These are phyloP conservation scores for Antheraea pernyi DNA, from an alignment of 1,140 invertebrate species.

Conservation along the genomic window DNA sequence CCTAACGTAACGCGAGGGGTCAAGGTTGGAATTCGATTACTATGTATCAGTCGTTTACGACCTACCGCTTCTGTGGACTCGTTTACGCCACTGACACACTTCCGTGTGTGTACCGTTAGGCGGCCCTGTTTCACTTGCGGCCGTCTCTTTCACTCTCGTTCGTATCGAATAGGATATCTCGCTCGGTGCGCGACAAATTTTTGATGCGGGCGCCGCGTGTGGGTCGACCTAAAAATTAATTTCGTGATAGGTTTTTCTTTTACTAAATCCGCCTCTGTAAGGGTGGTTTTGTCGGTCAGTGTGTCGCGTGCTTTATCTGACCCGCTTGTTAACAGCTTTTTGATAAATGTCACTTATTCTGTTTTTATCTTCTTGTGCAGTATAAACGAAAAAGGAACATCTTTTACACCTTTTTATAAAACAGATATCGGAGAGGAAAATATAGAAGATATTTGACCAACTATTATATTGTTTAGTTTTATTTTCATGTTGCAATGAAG, in stretches of 20 bases:
- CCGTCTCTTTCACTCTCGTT: conserved; percentile 72
- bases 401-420: no score
- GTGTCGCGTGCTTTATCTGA: conserved; percentile 37
- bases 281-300: conserved; percentile 43
- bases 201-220: conserved; percentile 69
- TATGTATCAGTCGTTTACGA: conserved; percentile 39
- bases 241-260: conserved; percentile 72
- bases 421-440: no score
- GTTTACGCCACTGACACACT: conserved; percentile 76
- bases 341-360: not conserved
- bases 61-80: conserved; percentile 35
- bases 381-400: no score
- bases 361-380: not conserved
- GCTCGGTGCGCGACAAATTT: conserved; percentile 67
- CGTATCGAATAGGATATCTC: conserved; percentile 43
- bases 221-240: conserved; percentile 70
- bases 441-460: no score
- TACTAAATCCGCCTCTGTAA: conserved; percentile 39
- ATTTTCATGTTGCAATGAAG: no score
- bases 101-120: conserved; percentile 71
- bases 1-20: conserved; percentile 45
- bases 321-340: not conserved
- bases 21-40: conserved; percentile 58
- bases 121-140: conserved; percentile 61
- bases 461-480: no score